phyloP scores from a whole-genome alignment of 2,113 vertebrate species.

The Campylomormyrus tamandua region DNA sequence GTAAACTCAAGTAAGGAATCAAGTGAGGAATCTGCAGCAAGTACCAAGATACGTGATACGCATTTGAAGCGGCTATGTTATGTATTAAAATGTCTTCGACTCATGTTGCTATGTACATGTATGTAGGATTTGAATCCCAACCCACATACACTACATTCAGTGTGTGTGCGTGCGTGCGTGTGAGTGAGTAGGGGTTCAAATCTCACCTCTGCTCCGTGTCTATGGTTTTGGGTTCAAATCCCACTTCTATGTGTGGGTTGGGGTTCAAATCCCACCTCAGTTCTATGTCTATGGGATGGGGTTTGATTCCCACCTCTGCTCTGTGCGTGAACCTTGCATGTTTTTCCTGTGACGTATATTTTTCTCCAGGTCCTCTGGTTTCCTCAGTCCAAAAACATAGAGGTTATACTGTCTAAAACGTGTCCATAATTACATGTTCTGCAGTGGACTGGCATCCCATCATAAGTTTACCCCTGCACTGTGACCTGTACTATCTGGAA shows the following conservation, averaged over 20 bases:
- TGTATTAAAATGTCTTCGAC: neutral
- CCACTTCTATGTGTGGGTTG: neutral
- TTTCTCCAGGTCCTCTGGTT: neutral
- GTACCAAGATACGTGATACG: neutral
- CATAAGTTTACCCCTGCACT: neutral
- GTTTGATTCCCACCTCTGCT: neutral
- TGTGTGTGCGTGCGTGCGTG: neutral
- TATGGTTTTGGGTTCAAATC: neutral
- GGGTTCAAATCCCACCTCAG: neutral
- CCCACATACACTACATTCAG: neutral
- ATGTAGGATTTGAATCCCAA: neutral
- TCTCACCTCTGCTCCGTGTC: neutral
- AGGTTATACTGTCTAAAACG: neutral
- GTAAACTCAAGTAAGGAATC: neutral
- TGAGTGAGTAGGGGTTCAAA: no score
- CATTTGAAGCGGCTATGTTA: neutral
- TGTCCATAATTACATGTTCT: neutral
- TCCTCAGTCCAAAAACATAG: neutral
- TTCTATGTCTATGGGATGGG: neutral
- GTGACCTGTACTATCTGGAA: neutral
- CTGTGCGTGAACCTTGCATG: neutral
- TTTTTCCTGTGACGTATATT: neutral
- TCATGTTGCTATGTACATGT: neutral
- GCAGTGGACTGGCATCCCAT: neutral
- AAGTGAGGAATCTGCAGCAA: neutral